Evolutionary conservation across 2,113 vertebrate species (phyloP), one percentile per base, ranked within the genome.

Genomic region (Stigmatopora nigra): DNA sequence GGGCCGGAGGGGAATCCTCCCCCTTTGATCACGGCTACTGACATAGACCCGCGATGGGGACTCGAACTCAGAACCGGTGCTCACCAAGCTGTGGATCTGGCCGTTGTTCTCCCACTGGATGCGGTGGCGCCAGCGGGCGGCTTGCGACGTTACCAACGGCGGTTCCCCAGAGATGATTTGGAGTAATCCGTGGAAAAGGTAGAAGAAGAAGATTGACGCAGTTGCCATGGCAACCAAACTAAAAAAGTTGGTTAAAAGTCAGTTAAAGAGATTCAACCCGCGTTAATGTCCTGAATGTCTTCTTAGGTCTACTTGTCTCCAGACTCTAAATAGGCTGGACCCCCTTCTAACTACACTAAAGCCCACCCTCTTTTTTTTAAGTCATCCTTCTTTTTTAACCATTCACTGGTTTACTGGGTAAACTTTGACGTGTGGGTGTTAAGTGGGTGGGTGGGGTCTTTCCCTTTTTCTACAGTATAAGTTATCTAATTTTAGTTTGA

Each of bases 101-200:
- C 91, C 90, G 79, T 90, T 88, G 71, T 87, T 92, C 70, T 89
- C 66, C 91, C 91, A 92, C 64, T 87, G 90, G 48, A 92, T 83
- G 69, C 77, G 80, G 38, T 91, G 85, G 17, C 84, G 76, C 90
- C 90, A 92, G 10, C 79, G 77, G 15, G 78, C 79, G 52, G 62
- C 76, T 77, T 61, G 82, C 58, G 69, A 61, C 22, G 66, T 72
- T 22, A 8, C 53, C 5, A 22, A 22, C 53, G 31, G 53, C 52
- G 82, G 86, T 63, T 88, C 84, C 35, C 78, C 89, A 46, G 31
- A 71, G 52, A 79, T 69, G 47, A 83, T 25, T 12, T 79, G 71
- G 55, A 82, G 55, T 31, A 87, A 63, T 70, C 77, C 82, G 52
- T 84, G 82, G 68, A 83, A 72, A 60, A 88, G 45, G 63, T 76